These are phyloP conservation scores for Acropora yongei DNA, from an alignment of 64 coral and sea anemone species.

Conservation along the genomic window DNA sequence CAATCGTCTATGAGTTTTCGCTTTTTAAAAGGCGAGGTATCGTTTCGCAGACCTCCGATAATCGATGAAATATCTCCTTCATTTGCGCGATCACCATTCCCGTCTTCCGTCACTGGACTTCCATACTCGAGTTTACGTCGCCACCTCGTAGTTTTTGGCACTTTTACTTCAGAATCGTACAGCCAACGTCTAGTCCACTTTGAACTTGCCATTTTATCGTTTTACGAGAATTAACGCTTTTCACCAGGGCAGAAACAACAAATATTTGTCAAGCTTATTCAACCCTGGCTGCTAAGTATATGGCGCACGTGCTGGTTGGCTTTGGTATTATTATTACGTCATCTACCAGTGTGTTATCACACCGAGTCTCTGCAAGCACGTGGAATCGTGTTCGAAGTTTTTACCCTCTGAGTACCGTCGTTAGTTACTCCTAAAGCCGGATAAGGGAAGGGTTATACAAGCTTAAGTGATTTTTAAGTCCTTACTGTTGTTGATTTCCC, in stretches of 20 bases:
- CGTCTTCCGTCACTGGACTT: too few species aligned
- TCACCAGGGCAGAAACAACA: too few species aligned
- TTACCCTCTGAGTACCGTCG: neutral
- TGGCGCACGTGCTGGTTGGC: neutral
- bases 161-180: too few species aligned
- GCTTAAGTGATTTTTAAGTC: conserved; percentile 1
- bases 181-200: too few species aligned
- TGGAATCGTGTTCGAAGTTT: neutral
- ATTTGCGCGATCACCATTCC: neutral
- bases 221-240: too few species aligned
- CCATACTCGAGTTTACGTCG: too few species aligned
- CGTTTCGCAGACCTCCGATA: neutral
- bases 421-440: neutral
- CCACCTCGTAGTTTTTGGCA: too few species aligned
- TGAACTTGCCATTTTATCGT: too few species aligned
- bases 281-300: neutral
- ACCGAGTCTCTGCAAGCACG: neutral
- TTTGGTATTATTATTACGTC: neutral
- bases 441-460: neutral
- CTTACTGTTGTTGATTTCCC: neutral
- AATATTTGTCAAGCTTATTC: neutral
- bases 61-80: conserved; percentile 17
- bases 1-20: conserved; percentile 28
- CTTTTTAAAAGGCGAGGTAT: conserved; percentile 57
- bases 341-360: neutral